These are phyloP conservation scores for Petromus typicus DNA, from an alignment of 2,113 vertebrate species.

Conservation along the genomic window DNA sequence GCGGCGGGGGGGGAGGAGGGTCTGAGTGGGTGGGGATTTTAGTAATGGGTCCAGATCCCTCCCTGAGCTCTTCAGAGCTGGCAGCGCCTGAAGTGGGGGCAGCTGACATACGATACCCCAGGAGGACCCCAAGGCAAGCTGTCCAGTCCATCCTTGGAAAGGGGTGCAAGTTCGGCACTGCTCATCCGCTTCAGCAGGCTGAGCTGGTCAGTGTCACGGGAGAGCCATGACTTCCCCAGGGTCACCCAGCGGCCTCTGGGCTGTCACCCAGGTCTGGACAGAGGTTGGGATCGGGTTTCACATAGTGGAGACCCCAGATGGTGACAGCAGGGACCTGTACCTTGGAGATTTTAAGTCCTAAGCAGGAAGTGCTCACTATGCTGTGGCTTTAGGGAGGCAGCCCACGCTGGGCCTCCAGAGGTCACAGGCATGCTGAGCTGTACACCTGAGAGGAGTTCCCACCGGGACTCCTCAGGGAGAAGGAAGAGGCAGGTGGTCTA, in stretches of 20 bases:
- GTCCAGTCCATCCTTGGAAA: background rate
- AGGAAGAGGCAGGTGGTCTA: background rate
- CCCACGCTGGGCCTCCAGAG: background rate
- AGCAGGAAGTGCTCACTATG: background rate
- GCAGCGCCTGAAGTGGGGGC: background rate
- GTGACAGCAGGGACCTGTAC: background rate
- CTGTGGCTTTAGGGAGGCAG: background rate
- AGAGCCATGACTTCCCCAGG: background rate
- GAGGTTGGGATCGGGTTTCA: background rate
- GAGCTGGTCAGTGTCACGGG: background rate
- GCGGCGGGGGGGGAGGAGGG: no score
- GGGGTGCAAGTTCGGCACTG: background rate
- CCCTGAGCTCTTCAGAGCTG: background rate
- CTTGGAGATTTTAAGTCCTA: no score
- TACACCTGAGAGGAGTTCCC: background rate
- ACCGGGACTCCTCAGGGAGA: background rate
- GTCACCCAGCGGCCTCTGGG: background rate
- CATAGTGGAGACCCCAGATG: rapidly evolving
- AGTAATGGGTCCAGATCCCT: background rate
- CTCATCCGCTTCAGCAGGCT: background rate
- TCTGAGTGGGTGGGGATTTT: background rate
- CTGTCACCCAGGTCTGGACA: background rate
- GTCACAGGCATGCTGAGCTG: background rate
- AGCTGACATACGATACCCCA: background rate
- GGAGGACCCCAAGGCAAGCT: background rate